phyloP scores from a whole-genome alignment of 30 jellyfish, hydroid and myxozoan species.

The Nemopilema nomurai region DNA sequence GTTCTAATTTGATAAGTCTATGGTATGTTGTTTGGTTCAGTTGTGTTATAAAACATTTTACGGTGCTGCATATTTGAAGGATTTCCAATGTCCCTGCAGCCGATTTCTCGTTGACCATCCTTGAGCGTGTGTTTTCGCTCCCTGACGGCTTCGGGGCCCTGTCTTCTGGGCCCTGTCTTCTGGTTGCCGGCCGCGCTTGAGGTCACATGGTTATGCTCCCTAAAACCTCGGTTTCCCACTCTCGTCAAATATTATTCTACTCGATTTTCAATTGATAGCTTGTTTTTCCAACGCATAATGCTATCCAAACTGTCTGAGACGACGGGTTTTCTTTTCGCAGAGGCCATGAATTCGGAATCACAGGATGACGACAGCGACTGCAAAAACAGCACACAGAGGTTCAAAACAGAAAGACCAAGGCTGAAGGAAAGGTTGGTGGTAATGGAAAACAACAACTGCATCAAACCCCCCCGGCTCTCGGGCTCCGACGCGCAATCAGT shows the following conservation, averaged over 20 bases:
- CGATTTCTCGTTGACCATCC: too few species aligned
- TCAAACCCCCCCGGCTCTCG: background rate
- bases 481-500: background rate
- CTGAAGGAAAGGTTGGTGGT: conserved; percentile 6
- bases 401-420: conserved; percentile 2
- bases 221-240: conserved; percentile 19
- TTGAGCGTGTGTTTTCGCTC: background rate
- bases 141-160: background rate
- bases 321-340: background rate
- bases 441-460: conserved; percentile 5
- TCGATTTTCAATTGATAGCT: conserved; percentile 20
- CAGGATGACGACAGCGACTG: conserved; percentile 12
- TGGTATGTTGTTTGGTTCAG: too few species aligned
- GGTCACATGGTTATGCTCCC: background rate
- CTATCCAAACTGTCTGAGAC: conserved; percentile 9
- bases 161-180: background rate
- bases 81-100: too few species aligned
- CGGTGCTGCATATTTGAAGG: too few species aligned
- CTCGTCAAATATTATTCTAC: conserved; percentile 16
- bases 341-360: conserved; percentile 26
- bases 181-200: background rate
- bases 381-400: conserved; percentile 2
- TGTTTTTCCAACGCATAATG: conserved; percentile 11
- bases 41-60: too few species aligned
- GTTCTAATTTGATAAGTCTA: too few species aligned